phyloP scores from a whole-genome alignment of 2,113 vertebrate genomes.

The Zosterops pallidus region DNA sequence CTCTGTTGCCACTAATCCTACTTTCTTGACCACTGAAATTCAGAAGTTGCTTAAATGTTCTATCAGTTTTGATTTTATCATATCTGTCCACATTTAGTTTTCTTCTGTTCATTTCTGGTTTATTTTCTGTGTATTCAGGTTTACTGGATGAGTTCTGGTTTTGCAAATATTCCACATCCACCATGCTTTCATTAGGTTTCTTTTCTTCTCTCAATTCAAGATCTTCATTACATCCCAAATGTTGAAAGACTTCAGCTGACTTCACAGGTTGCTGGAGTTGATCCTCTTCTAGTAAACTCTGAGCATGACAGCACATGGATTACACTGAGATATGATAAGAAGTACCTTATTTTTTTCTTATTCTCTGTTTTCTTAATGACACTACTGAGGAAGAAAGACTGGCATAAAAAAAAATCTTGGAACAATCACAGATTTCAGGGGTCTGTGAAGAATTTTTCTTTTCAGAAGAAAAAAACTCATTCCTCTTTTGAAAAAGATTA shows the following conservation, averaged over 20 bases:
- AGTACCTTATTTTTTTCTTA: neutral
- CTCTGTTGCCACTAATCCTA: neutral
- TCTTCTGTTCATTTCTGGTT: neutral
- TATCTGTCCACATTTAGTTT: neutral
- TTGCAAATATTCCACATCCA: neutral
- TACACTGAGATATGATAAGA: neutral
- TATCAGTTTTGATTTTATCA: neutral
- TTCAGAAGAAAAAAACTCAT: neutral
- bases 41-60: neutral
- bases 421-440: neutral
- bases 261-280: constrained; percentile 20
- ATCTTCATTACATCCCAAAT: neutral
- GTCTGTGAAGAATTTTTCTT: neutral
- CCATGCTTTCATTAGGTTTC: neutral
- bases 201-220: neutral
- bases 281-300: constrained; percentile 28
- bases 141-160: neutral
- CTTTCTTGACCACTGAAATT: neutral
- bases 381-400: neutral
- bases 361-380: neutral
- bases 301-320: constrained; percentile 11
- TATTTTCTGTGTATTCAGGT: neutral
- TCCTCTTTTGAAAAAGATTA: neutral
- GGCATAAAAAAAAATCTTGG: neutral
- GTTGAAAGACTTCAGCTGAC: neutral